A percentile compares a stretch with the other conserved stretches of the same genome.
Evolutionary conservation across 2,797 vertebrate genomes (phyloP).

Genomic region (Liasis olivaceus): DNA sequence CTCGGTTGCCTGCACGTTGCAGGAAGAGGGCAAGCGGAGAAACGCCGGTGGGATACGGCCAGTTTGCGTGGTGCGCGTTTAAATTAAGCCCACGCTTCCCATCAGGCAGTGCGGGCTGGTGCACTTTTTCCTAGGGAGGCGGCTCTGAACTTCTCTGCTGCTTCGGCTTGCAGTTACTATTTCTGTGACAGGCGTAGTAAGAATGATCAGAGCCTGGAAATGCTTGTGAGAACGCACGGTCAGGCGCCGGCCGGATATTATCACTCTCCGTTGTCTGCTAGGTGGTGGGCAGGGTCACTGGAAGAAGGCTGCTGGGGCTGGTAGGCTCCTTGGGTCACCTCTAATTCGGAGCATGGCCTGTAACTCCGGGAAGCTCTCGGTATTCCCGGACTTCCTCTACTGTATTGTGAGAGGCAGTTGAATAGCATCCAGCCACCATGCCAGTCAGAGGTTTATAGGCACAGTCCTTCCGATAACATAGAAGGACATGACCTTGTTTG

Average conservation of each 20-base stretch:
- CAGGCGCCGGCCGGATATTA: not conserved
- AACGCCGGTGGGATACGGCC: not conserved
- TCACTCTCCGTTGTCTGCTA: not conserved
- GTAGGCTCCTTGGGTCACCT: slow-evolving; percentile 7
- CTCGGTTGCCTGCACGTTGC: slow-evolving; percentile 30
- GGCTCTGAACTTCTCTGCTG: no score
- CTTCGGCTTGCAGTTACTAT: not conserved
- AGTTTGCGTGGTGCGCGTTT: not conserved
- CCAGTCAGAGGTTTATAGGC: not conserved
- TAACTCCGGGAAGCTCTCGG: not conserved
- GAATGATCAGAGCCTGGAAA: no score
- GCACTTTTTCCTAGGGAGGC: not conserved
- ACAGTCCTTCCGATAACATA: not conserved
- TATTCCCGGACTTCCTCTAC: not conserved
- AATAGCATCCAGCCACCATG: not conserved
- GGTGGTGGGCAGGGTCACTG: not conserved
- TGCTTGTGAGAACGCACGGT: not conserved
- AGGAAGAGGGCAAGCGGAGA: not conserved
- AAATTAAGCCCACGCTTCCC: slow-evolving; percentile 22
- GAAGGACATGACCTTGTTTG: slow-evolving; percentile 59
- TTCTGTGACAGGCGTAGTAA: not conserved
- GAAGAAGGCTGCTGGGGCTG: not conserved
- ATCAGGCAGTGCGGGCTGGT: not conserved
- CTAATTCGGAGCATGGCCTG: not conserved
- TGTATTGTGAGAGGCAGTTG: not conserved